Base-by-base conservation (phyloP, 2,797 vertebrate genomes). In the Pangasius djambal region DNA sequence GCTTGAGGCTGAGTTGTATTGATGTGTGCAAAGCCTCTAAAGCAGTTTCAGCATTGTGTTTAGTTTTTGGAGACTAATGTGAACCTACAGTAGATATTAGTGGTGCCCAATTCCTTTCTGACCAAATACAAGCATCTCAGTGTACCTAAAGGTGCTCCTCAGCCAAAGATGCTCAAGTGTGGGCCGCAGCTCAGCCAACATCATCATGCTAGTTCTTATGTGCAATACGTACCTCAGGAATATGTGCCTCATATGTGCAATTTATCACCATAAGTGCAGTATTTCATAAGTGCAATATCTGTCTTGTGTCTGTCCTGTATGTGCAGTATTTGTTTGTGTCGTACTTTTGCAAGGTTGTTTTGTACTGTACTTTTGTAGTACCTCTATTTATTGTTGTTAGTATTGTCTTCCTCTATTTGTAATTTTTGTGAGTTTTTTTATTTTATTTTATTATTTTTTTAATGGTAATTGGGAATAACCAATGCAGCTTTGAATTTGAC, bases 1-100 rank as follows among this genome's bases (percentile, higher is more conserved):
- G 70, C 65, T 65, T 10, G 85, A 83, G 55, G 48, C 85, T 28
- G n/a, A 67, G 78, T 67, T 34, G 16, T 77, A 65, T n/a, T 74
- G 85, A 75, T 87, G 57, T 75, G 59, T 15, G 34, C 52, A 44
- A 50, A 55, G 13, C 67, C 65, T 83, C 75, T 20, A n/a, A 13
- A 77, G 83, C 77, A 57, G 61, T 9, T 61, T 65, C 75, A 74
- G 20, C 77, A 10, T 72, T 70, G 61, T 59, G 52, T 74, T 74
- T 6, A 3, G 34, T 9, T 61, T 75, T 61, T 31, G 18, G 63
- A 70, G 55, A 69, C 50, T 50, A 40, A 22, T 78, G 67, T 69
- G 44, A 85, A 44, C 22, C 28, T 61, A 48, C 3, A 22, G 20
- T 81, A 81, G 78, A 61, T 48, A 72, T 79, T 69, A 77, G 22